phyloP scores from a whole-genome alignment of 2,888 invertebrate genomes.

The Phaonia tiefii region DNA sequence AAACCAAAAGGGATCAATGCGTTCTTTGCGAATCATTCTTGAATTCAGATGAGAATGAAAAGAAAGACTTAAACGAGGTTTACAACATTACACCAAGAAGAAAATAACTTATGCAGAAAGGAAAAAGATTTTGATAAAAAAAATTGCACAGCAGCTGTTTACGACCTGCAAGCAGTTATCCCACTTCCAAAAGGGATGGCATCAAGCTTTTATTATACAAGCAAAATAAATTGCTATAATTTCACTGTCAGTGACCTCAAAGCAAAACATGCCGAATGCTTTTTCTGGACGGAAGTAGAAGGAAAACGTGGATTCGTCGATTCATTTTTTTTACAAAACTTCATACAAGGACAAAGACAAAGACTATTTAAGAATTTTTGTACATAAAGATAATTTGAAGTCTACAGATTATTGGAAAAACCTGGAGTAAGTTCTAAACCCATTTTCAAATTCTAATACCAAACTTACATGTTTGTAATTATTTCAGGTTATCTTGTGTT shows the following conservation, averaged over 20 bases:
- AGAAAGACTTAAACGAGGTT: slow-evolving; percentile 37
- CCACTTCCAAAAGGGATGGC: slow-evolving; percentile 55
- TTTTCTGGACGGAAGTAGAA: too few relatives aligned
- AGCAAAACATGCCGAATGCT: too few relatives aligned
- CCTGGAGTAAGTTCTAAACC: slow-evolving; percentile 44
- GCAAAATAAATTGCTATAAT: too few relatives aligned
- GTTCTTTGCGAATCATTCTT: slow-evolving; percentile 59
- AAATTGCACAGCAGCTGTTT: too few relatives aligned
- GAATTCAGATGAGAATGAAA: too few relatives aligned
- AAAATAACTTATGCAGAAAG: slow-evolving; percentile 42
- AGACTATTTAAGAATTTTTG: slow-evolving; percentile 57
- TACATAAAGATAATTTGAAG: slow-evolving; percentile 44
- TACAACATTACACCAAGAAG: too few relatives aligned
- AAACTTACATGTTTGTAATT: too few relatives aligned
- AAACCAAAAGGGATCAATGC: too few relatives aligned
- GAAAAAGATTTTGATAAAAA: slow-evolving; percentile 58
- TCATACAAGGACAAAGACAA: slow-evolving; percentile 52
- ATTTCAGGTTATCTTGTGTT: slow-evolving; percentile 45
- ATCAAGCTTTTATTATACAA: too few relatives aligned
- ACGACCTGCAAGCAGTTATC: slow-evolving; percentile 54
- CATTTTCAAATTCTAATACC: too few relatives aligned
- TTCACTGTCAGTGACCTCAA: too few relatives aligned
- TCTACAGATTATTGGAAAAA: slow-evolving; percentile 46
- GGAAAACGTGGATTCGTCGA: slow-evolving; percentile 69
- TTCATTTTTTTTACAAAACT: slow-evolving; percentile 29